phyloP scores from a whole-genome alignment of 1,140 invertebrate genomes.

The Penaeus vannamei region DNA sequence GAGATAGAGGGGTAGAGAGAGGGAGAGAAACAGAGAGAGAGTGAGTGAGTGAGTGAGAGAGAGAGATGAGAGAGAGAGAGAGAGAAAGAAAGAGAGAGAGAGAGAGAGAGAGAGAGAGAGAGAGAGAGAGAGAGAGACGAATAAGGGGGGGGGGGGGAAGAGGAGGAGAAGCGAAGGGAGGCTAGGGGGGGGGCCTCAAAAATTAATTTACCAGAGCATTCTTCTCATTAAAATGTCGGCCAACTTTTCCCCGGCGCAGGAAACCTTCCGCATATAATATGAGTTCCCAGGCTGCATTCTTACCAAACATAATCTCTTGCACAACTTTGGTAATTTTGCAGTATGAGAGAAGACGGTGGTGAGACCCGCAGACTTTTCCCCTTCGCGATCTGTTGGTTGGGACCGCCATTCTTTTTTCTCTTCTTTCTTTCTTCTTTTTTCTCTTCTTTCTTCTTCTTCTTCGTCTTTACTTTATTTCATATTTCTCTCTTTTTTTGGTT shows the following conservation, averaged over 20 bases:
- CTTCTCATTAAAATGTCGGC: conserved; percentile 61
- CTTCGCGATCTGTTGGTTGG: conserved; percentile 8
- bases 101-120: background rate
- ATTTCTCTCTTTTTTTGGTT: background rate
- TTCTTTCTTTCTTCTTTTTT: background rate
- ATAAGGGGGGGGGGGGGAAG: background rate
- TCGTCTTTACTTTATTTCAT: background rate
- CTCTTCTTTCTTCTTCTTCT: background rate
- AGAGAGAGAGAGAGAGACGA: background rate
- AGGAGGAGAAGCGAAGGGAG: background rate
- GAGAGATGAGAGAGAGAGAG: background rate
- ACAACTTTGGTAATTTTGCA: conserved; percentile 60
- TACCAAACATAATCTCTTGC: conserved; percentile 61
- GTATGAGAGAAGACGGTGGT: conserved; percentile 37
- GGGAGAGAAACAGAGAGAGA: background rate
- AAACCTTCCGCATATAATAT: conserved; percentile 55
- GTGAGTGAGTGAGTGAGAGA: background rate
- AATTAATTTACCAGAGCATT: conserved; percentile 64
- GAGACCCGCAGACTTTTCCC: conserved; percentile 17
- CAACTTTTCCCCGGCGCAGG: conserved; percentile 51
- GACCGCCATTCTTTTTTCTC: background rate
- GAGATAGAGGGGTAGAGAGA: conserved; percentile 24
- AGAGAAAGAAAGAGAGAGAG: background rate
- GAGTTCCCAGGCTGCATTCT: conserved; percentile 59
- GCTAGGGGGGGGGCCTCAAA: conserved; percentile 44